Base-by-base conservation (phyloP, 2,797 vertebrate species). In the Anabacerthia variegaticeps region DNA sequence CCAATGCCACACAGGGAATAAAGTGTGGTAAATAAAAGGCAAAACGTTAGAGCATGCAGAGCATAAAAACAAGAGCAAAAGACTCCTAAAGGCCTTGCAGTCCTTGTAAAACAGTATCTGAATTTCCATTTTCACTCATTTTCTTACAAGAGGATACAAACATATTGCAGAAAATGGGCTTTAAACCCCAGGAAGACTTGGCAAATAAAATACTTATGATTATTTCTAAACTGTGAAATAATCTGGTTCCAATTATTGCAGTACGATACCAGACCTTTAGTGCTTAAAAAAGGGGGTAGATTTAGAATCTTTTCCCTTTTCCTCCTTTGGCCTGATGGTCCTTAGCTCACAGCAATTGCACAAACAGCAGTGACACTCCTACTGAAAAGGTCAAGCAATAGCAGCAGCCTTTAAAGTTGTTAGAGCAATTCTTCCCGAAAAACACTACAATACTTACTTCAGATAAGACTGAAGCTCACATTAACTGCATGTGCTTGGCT, bases 401-500 rank as follows among this genome's bases (percentile, higher is more conserved):
- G 88, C 92, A 94, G 78, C 71, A 92, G 81, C 56, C 36, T 95
- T 75, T 87, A 41, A 43, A 91, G 83, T 63, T 28, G 39, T 93
- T 65, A 88, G 66, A 94, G 71, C 46, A 86, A 86, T 90, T 94
- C 79, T 94, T 76, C 85, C 85, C 88, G 61, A 78, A 88, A 65
- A 93, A 85, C 76, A 72, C 94, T 89, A 58, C 82, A 75, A 66
- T 90, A 93, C 93, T 96, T 91, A 88, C 89, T 95, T 93, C 93
- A 93, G 94, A 46, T 94, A 96, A 94, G 83, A 72, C 88, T 94
- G 92, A 95, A 95, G 85, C 73, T 90, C 94, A 94, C 88, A 72
- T 78, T 61, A 95, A 80, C 82, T 91, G 91, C 89, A 51, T 84
- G 82, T 80, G 79, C 93, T 95, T 94, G 95, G 76, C 62, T 94